These are phyloP conservation scores for Papilio xuthus DNA, from an alignment of 1,140 invertebrate genomes.

Conservation along the genomic window DNA sequence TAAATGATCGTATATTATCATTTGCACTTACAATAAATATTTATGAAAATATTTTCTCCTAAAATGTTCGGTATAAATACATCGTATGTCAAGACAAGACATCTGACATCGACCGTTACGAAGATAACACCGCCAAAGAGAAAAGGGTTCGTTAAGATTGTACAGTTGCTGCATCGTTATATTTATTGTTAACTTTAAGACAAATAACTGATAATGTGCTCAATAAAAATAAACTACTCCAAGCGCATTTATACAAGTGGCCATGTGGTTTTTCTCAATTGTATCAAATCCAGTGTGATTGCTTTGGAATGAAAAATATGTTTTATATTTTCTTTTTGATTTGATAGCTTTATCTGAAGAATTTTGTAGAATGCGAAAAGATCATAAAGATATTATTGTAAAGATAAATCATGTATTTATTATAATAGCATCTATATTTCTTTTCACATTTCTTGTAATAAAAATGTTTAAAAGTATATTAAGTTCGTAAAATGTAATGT, in stretches of 20 bases:
- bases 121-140: neutral
- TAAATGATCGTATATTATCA: neutral
- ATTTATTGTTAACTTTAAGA: slow-evolving; percentile 5
- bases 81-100: neutral
- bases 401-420: too few relatives aligned
- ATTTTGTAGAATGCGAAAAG: too few relatives aligned
- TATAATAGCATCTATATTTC: too few relatives aligned
- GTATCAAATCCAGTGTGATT: neutral
- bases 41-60: neutral
- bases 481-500: too few relatives aligned
- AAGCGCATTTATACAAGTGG: neutral
- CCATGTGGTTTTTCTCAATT: slow-evolving; percentile 7
- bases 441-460: too few relatives aligned
- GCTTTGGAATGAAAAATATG: neutral
- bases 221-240: slow-evolving; percentile 2
- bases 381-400: too few relatives aligned
- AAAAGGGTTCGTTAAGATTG: slow-evolving; percentile 4
- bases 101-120: slow-evolving; percentile 11
- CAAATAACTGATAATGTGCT: neutral
- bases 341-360: too few relatives aligned
- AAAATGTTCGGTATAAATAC: neutral
- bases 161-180: slow-evolving; percentile 9
- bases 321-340: neutral
- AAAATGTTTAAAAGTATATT: too few relatives aligned
- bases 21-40: slow-evolving; percentile 25